Evolutionary conservation across 2,888 invertebrate genomes (phyloP).

Genomic region (Dryomyza anilis): DNA sequence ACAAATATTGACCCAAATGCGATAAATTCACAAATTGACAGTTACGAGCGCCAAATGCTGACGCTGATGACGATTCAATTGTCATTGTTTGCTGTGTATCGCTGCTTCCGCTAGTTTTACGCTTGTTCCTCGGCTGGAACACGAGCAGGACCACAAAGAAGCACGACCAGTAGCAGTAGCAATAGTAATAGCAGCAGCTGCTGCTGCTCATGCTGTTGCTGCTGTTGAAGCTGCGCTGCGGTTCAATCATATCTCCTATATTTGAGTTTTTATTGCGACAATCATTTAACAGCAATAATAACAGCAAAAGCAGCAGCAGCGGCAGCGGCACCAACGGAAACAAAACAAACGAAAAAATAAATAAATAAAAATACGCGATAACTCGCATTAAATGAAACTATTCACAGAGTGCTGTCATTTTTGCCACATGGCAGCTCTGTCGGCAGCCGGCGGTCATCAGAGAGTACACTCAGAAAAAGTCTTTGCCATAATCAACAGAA

Average conservation of each 20-base stretch:
- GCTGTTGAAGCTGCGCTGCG: background rate
- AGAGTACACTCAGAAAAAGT: no score
- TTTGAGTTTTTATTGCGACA: slow-evolving; percentile 4
- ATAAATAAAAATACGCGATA: no score
- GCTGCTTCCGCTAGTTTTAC: background rate
- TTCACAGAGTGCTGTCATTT: no score
- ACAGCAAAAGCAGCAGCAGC: background rate
- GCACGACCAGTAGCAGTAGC: no score
- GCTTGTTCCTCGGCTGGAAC: background rate
- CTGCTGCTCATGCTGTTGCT: no score
- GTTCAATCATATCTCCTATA: background rate
- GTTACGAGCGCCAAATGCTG: background rate
- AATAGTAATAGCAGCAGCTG: no score
- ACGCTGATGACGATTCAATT: slow-evolving; percentile 9
- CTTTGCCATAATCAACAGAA: no score
- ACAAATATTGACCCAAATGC: slow-evolving; percentile 30
- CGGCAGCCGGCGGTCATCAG: no score
- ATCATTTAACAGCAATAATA: slow-evolving; percentile 2
- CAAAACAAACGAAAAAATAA: background rate
- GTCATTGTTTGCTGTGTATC: slow-evolving; percentile 2
- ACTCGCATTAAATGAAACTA: no score
- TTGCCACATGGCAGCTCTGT: no score
- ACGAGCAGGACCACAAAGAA: no score
- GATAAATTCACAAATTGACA: slow-evolving; percentile 28
- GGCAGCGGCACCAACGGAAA: background rate